These are phyloP conservation scores for Notarius lentiginosus DNA, from an alignment of 2,113 vertebrate genomes.

Conservation along the genomic window DNA sequence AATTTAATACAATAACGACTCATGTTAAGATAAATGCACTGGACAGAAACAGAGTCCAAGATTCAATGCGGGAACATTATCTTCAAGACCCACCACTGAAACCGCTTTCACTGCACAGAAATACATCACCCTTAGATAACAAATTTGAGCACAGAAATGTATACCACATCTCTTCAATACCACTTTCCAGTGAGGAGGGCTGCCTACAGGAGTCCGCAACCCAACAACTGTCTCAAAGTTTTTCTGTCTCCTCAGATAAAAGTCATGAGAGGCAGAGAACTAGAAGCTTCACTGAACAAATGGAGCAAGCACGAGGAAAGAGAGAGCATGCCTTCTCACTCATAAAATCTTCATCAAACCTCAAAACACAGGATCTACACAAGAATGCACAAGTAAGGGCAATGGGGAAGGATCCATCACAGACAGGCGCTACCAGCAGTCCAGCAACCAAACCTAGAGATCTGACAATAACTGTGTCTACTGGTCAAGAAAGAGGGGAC, in stretches of 20 bases:
- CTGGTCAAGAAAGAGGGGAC: conserved; percentile 50
- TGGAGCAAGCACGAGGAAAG: conserved; percentile 61
- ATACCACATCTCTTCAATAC: conserved; percentile 8
- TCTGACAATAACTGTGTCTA: conserved; percentile 2
- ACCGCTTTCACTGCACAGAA: conserved; percentile 43
- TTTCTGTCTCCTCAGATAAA: conserved; percentile 72
- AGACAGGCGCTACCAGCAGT: neutral
- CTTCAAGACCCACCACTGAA: conserved; percentile 26
- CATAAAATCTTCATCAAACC: conserved; percentile 53
- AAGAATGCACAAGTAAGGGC: conserved; percentile 43
- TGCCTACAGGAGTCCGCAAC: conserved; percentile 48
- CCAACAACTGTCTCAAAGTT: conserved; percentile 71
- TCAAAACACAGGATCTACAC: conserved; percentile 39
- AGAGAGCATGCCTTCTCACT: conserved; percentile 7
- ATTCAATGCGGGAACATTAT: neutral
- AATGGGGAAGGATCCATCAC: conserved; percentile 4
- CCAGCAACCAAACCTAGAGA: conserved; percentile 40
- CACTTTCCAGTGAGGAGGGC: conserved; percentile 35
- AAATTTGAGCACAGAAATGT: conserved; percentile 9
- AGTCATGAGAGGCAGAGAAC: conserved; percentile 71
- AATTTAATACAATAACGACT: neutral
- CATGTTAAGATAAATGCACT: conserved; percentile 44
- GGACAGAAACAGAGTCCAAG: conserved; percentile 14
- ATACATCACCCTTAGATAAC: conserved; percentile 3
- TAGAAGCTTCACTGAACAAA: conserved; percentile 67